Evolutionary conservation across 2,113 vertebrate species (phyloP).

Genomic region (Eubucco bourcierii): DNA sequence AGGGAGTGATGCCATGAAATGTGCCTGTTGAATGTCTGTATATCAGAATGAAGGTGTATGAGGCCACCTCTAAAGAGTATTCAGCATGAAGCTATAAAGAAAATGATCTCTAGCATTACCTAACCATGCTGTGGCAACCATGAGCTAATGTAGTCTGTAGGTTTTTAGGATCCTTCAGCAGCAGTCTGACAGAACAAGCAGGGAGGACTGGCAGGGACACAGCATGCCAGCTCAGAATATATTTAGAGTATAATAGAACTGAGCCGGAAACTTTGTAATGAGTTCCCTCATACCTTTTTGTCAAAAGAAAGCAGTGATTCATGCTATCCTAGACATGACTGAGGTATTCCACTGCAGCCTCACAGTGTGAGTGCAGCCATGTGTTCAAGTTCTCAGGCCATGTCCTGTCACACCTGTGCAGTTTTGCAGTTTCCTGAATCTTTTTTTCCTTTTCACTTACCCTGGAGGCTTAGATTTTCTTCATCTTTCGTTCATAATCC

Average conservation of each 20-base stretch:
- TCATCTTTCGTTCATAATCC: neutral
- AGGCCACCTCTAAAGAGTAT: neutral
- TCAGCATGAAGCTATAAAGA: slow-evolving; percentile 1
- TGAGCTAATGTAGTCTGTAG: neutral
- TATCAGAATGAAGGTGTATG: neutral
- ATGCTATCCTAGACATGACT: neutral
- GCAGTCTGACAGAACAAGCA: neutral
- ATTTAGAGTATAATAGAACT: neutral
- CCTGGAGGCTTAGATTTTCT: neutral
- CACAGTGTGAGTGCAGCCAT: neutral
- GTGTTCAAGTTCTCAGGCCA: neutral
- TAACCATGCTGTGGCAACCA: neutral
- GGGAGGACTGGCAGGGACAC: neutral
- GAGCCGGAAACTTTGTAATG: neutral
- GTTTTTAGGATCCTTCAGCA: neutral
- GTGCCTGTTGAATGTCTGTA: neutral
- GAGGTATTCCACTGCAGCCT: neutral
- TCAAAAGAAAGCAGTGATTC: neutral
- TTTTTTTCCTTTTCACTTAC: neutral
- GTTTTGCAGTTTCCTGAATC: neutral
- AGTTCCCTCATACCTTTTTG: neutral
- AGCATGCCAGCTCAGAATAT: neutral
- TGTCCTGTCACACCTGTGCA: neutral
- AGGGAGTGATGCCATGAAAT: neutral
- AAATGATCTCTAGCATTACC: neutral